A percentile compares a stretch with the other conserved stretches of the same genome.
Conservation (phyloP, 2,888 invertebrate genomes). For the Thyatira batis region DNA sequence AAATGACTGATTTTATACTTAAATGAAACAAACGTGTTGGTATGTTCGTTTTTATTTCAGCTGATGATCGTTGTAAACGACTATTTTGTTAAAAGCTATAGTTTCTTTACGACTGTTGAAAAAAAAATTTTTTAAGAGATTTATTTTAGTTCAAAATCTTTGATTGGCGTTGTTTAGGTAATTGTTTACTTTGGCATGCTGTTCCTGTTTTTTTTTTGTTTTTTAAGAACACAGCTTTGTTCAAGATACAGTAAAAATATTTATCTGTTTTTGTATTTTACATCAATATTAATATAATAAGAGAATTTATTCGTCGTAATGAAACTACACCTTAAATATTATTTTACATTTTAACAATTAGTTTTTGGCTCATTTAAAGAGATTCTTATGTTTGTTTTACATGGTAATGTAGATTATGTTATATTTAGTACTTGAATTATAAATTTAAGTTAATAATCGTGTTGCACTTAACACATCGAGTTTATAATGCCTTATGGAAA, state of each 20-base stretch:
- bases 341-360: constrained; percentile 12
- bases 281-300: neutral
- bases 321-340: neutral
- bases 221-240: too few relatives aligned
- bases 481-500: neutral
- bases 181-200: too few relatives aligned
- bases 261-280: too few relatives aligned
- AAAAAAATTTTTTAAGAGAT: too few relatives aligned
- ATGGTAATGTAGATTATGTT: constrained; percentile 22
- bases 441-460: constrained; percentile 34
- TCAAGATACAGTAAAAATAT: too few relatives aligned
- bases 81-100: constrained; percentile 23
- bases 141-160: too few relatives aligned
- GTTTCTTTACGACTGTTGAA: constrained; percentile 29
- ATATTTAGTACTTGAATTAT: constrained; percentile 21
- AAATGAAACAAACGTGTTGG: constrained; percentile 47
- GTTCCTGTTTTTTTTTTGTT: too few relatives aligned
- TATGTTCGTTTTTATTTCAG: constrained; percentile 56
- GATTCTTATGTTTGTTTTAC: constrained; percentile 2
- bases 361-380: constrained; percentile 22
- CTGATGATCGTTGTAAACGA: constrained; percentile 54
- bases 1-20: constrained; percentile 27
- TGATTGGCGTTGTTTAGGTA: too few relatives aligned
- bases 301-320: neutral
- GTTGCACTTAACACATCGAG: constrained; percentile 25